Conservation (phyloP, 2,113 vertebrate genomes). For the Hemiscyllium ocellatum region DNA sequence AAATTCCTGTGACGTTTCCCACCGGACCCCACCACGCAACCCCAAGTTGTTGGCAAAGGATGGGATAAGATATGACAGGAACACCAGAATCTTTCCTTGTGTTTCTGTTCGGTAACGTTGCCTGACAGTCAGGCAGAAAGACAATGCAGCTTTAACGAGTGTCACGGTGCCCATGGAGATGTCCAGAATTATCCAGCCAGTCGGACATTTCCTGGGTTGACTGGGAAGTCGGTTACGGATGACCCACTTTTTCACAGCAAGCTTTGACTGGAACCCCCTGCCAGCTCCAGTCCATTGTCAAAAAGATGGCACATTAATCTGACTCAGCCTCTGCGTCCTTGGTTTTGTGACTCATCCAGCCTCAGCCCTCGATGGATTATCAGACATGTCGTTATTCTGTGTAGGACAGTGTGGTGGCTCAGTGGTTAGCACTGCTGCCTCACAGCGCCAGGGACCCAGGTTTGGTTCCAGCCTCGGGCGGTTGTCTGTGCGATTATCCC, state of each 20-base stretch:
- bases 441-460: no score
- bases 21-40: no score
- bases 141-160: neutral
- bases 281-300: neutral
- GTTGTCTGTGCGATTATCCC: no score
- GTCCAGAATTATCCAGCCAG: neutral
- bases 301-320: neutral
- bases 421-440: no score
- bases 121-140: neutral
- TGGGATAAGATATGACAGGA: neutral
- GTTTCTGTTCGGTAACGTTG: neutral
- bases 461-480: no score
- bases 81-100: neutral
- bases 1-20: neutral
- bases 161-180: neutral
- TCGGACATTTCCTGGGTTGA: neutral
- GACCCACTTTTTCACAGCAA: neutral
- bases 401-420: no score
- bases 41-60: neutral
- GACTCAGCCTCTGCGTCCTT: neutral
- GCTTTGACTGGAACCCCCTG: neutral
- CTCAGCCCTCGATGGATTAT: neutral
- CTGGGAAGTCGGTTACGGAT: neutral
- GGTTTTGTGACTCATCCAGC: neutral
- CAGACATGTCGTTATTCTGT: no score